Evolutionary conservation across 2,888 invertebrate genomes (phyloP).

Genomic region (Linnaemya tessellans): DNA sequence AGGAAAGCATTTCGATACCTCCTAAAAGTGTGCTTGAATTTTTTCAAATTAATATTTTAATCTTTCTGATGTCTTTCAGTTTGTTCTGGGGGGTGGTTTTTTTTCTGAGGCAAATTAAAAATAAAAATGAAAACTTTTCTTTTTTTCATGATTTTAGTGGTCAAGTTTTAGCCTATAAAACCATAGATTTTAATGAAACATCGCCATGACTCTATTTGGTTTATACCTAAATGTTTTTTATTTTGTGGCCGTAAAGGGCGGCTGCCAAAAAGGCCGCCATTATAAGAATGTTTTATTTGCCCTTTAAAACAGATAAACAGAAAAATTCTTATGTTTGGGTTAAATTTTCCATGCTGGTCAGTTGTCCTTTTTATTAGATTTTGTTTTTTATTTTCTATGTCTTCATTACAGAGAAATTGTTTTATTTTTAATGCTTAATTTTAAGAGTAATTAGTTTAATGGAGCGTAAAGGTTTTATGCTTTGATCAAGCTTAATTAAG

Average conservation of each 20-base stretch:
- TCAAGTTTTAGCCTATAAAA: slow-evolving; percentile 42
- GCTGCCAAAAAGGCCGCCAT: background rate
- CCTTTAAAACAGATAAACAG: background rate
- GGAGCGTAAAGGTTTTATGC: slow-evolving; percentile 27
- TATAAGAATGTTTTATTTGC: background rate
- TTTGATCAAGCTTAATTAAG: background rate
- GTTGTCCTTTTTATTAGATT: background rate
- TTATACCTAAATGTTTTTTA: slow-evolving; percentile 11
- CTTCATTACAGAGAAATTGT: background rate
- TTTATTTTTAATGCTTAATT: background rate
- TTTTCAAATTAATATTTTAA: background rate
- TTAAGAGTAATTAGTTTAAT: slow-evolving; percentile 61
- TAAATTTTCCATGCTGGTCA: slow-evolving; percentile 1
- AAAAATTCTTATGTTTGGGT: background rate
- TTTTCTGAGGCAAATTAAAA: background rate
- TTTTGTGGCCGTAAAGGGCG: background rate
- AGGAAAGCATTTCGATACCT: background rate
- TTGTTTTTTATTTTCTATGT: background rate
- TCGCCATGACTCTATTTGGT: slow-evolving; percentile 49
- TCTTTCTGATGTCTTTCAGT: background rate
- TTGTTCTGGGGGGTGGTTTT: background rate
- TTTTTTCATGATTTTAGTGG: slow-evolving; percentile 49
- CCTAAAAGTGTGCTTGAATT: slow-evolving; percentile 9
- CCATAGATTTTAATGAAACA: slow-evolving; percentile 49
- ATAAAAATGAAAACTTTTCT: background rate